A percentile compares a stretch with the other conserved stretches of the same genome.
Conservation (phyloP, 1,140 invertebrate species). For the Eupristina koningsbergeri region DNA sequence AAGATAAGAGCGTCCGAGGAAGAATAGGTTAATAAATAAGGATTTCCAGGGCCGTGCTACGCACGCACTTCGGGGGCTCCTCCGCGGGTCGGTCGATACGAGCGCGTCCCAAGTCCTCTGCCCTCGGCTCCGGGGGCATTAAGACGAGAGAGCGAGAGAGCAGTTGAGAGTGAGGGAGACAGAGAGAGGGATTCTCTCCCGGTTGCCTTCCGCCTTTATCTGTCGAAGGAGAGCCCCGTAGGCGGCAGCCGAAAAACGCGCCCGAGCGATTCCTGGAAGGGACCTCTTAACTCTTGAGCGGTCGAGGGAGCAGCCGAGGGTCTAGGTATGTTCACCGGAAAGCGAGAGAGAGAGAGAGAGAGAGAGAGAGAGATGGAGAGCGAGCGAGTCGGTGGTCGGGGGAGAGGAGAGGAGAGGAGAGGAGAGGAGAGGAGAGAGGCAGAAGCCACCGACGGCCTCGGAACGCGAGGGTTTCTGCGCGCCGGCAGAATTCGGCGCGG, state of each 20-base stretch:
- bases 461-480: slow-evolving; percentile 33
- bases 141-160: not conserved
- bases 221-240: slow-evolving; percentile 26
- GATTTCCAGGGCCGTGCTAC: slow-evolving; percentile 40
- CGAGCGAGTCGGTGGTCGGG: not conserved
- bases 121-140: not conserved
- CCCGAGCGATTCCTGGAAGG: slow-evolving; percentile 57
- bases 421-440: not conserved
- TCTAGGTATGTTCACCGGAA: slow-evolving; percentile 16
- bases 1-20: slow-evolving; percentile 46
- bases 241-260: slow-evolving; percentile 45
- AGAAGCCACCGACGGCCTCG: not conserved
- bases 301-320: not conserved
- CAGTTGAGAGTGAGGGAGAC: not conserved
- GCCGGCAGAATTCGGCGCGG: slow-evolving; percentile 14
- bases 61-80: slow-evolving; percentile 42
- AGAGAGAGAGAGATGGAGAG: not conserved
- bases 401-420: not conserved
- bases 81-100: too few species aligned
- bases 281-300: slow-evolving; percentile 22
- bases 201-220: slow-evolving; percentile 16
- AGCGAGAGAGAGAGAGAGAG: not conserved
- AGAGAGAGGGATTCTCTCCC: not conserved
- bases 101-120: not conserved
- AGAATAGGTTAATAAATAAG: slow-evolving; percentile 51